phyloP scores from a whole-genome alignment of 1,140 invertebrate genomes.

The Linepithema humile region DNA sequence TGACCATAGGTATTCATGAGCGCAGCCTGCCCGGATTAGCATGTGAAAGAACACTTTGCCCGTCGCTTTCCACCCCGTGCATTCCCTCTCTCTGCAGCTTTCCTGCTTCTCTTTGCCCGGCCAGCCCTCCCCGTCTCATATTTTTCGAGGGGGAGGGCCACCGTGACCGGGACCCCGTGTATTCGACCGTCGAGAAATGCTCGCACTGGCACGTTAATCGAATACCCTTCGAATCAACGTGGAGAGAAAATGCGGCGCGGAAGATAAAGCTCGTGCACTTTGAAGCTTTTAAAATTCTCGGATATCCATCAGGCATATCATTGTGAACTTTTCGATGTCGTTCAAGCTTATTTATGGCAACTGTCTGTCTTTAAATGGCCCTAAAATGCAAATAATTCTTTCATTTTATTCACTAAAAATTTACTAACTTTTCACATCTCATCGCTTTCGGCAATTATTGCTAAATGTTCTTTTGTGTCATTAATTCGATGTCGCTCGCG shows the following conservation, averaged over 20 bases:
- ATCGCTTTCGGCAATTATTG: too few species aligned
- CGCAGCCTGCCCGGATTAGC: conserved; percentile 80
- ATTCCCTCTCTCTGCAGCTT: conserved; percentile 27
- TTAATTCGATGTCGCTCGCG: too few species aligned
- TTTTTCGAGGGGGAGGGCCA: conserved; percentile 63
- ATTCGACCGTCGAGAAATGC: conserved; percentile 48
- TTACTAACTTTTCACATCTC: not conserved
- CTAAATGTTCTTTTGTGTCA: too few species aligned
- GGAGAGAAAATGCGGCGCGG: conserved; percentile 8
- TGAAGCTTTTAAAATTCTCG: conserved; percentile 33
- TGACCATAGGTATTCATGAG: conserved; percentile 82
- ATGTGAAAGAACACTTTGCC: conserved; percentile 82
- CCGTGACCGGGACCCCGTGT: conserved; percentile 50
- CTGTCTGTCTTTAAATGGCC: not conserved
- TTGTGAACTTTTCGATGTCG: not conserved
- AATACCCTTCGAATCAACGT: conserved; percentile 40
- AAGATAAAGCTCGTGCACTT: conserved; percentile 30
- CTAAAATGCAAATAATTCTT: not conserved
- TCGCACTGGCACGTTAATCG: conserved; percentile 23
- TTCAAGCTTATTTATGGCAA: not conserved
- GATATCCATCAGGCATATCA: conserved; percentile 43
- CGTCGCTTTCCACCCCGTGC: conserved; percentile 69
- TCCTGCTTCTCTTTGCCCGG: conserved; percentile 46
- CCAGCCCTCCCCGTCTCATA: conserved; percentile 63
- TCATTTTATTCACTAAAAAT: not conserved